Evolutionary conservation across 2,113 vertebrate species (phyloP).

Genomic region (Salvelinus namaycush): DNA sequence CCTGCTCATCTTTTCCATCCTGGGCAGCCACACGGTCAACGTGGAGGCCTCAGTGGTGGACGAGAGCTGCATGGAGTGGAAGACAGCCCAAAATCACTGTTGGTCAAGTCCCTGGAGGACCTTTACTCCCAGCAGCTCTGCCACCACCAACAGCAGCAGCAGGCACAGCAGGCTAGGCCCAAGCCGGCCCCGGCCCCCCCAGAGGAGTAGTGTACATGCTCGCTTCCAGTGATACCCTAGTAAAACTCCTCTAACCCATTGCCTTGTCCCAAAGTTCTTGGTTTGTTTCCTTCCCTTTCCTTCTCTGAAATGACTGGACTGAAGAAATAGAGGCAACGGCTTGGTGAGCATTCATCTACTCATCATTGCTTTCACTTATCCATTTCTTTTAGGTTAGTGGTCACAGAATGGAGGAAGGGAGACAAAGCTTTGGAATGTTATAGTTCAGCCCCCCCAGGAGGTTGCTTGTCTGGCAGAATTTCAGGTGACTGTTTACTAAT

Average conservation of each 20-base stretch:
- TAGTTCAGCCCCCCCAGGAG: not conserved
- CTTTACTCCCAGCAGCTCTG: slow-evolving; percentile 82
- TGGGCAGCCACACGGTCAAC: slow-evolving; percentile 89
- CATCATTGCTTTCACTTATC: not conserved
- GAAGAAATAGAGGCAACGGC: too few species aligned
- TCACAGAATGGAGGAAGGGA: not conserved
- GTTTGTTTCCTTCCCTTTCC: not conserved
- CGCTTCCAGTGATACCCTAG: slow-evolving; percentile 61
- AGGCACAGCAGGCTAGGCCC: slow-evolving; percentile 63
- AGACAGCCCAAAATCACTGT: slow-evolving; percentile 81
- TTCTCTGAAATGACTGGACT: too few species aligned
- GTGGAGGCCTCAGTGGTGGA: slow-evolving; percentile 84
- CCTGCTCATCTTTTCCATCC: slow-evolving; percentile 88
- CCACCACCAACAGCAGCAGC: slow-evolving; percentile 66
- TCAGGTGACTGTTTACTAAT: too few species aligned
- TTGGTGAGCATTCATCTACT: too few species aligned
- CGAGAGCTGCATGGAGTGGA: slow-evolving; percentile 79
- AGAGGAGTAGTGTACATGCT: slow-evolving; percentile 68
- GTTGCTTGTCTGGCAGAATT: too few species aligned
- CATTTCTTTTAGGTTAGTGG: not conserved
- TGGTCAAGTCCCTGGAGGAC: slow-evolving; percentile 83
- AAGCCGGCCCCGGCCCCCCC: slow-evolving; percentile 49
- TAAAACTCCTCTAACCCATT: not conserved
- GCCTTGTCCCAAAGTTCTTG: not conserved
- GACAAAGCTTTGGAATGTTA: not conserved